Percentiles rank a stretch among this genome's conserved stretches.
phyloP scores from a whole-genome alignment of 2,888 invertebrate genomes.

The Pheosia gnoma region DNA sequence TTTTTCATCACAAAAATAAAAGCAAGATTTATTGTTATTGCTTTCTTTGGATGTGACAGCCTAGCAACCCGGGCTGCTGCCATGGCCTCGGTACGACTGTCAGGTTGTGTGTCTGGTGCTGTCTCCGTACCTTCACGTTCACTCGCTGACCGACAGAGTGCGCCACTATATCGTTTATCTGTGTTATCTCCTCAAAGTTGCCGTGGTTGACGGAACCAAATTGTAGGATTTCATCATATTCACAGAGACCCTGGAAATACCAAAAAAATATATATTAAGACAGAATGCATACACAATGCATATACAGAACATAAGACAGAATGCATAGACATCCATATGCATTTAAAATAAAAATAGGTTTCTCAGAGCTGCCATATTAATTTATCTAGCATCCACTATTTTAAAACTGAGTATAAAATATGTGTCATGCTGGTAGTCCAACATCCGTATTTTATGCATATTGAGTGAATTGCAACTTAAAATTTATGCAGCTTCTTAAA shows the following conservation, averaged over 20 bases:
- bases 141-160: constrained; percentile 84
- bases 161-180: constrained; percentile 88
- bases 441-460: too few relatives aligned
- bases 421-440: too few relatives aligned
- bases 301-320: too few relatives aligned
- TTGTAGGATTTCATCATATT: constrained; percentile 88
- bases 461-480: too few relatives aligned
- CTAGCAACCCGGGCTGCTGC: constrained; percentile 91
- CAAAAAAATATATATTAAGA: too few relatives aligned
- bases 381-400: too few relatives aligned
- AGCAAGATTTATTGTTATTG: constrained; percentile 11
- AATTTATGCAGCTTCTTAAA: too few relatives aligned
- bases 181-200: constrained; percentile 88
- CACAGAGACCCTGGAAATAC: constrained; percentile 86
- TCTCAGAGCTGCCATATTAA: too few relatives aligned
- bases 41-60: constrained; percentile 64
- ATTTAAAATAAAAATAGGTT: too few relatives aligned
- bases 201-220: constrained; percentile 90
- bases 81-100: constrained; percentile 89
- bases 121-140: constrained; percentile 79
- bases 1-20: neutral
- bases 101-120: constrained; percentile 75
- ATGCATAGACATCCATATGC: too few relatives aligned
- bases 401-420: too few relatives aligned
- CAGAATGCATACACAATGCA: too few relatives aligned